Evolutionary conservation across 2,888 invertebrate genomes (phyloP), one percentile per base, ranked within the genome.

Genomic region (Sinopyrophorus schimmeli): DNA sequence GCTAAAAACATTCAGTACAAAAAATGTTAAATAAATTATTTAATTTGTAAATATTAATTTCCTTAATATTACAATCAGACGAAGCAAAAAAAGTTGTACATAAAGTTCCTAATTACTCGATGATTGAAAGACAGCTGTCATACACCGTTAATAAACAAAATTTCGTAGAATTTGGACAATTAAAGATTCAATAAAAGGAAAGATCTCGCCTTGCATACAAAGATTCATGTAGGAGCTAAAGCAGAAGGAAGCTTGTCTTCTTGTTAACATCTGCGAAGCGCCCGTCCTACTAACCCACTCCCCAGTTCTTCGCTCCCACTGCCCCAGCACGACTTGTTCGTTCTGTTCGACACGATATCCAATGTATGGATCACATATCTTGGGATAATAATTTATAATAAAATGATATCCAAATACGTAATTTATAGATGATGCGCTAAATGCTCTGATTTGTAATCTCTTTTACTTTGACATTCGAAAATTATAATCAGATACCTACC

Each of bases 231-330:
- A 41, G 37, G 30, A 52, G 31, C 34, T 20, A 41, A 34, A 54
- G 48, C 59, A 59, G 58, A 60, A 60, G 60, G 58, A 59, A 59
- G 59, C 51, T 56, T 51, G 50, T 23, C 55, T 58, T 57, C 53
- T 60, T 55, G 60, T 62, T 59, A 63, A 64, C 67, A 67, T 67
- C 68, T 68, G 68, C 65, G 61, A 65, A 64, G 67, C 69, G 69
- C 64, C 61, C 64, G 68, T 61, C 68, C 69, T 61, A 66, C 60
- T 69, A 63, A 69, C 69, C 69, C 61, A 69, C 64, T 69, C 67
- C 58, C 68, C 68, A 68, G 64, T 65, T 68, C 61, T 62, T 58
- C 57, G 55, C 61, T 56, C 57, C 57, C 55, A 58, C 55, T 57
- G 62, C 65, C 59, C 56, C 58, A 61, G 58, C 55, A 51, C 53